These are phyloP conservation scores for Conus ventricosus DNA, from an alignment of 1,140 invertebrate species.

Conservation along the genomic window DNA sequence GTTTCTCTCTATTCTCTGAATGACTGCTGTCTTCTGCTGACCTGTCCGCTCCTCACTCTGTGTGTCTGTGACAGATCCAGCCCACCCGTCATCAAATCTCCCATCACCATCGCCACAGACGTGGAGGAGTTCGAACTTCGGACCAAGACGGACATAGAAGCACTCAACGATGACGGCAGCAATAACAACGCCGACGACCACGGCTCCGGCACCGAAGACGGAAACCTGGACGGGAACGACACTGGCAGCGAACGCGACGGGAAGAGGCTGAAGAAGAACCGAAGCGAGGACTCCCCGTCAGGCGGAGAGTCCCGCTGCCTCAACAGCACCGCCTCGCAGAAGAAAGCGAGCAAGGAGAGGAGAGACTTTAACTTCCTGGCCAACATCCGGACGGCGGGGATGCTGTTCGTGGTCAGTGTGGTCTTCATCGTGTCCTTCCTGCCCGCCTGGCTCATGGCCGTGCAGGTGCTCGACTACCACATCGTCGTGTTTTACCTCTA, in stretches of 20 bases:
- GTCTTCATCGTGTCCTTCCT: constrained; percentile 71
- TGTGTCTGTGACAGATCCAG: neutral
- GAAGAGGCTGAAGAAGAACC: no score
- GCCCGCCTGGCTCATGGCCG: constrained; percentile 71
- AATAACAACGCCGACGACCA: neutral
- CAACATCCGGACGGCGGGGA: constrained; percentile 70
- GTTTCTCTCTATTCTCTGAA: no score
- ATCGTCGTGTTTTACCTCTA: constrained; percentile 71
- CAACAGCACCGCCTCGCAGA: constrained; percentile 29
- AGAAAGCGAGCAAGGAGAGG: constrained; percentile 41
- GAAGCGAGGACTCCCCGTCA: no score
- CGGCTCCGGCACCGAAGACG: constrained; percentile 1
- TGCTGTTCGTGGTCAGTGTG: constrained; percentile 70
- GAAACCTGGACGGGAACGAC: constrained; percentile 33
- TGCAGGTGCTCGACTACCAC: constrained; percentile 55
- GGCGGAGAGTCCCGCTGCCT: constrained; percentile 15
- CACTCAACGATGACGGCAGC: constrained; percentile 15
- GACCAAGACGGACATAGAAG: constrained; percentile 36
- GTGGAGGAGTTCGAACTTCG: constrained; percentile 33
- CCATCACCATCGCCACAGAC: constrained; percentile 33
- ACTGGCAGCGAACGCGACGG: constrained; percentile 30
- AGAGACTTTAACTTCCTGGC: constrained; percentile 58
- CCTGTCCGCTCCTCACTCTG: no score
- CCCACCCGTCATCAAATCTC: constrained; percentile 25
- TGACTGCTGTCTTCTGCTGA: no score